Conservation (phyloP, 2,888 invertebrate genomes). For the Alloscopus bannaensis region DNA sequence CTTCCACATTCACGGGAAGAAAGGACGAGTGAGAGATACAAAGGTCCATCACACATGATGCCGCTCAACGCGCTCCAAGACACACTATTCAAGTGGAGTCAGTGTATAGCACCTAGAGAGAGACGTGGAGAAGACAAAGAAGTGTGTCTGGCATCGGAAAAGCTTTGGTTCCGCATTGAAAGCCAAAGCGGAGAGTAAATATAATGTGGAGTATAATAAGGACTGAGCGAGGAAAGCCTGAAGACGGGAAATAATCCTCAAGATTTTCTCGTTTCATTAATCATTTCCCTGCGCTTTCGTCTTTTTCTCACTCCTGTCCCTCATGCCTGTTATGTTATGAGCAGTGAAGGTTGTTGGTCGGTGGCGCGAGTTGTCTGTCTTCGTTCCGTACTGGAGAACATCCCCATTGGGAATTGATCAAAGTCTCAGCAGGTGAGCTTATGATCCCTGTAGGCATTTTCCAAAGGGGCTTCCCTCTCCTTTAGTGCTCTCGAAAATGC, state of each 20-base stretch:
- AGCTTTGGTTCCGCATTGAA: background rate
- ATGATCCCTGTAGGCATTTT: constrained; percentile 41
- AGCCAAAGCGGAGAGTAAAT: constrained; percentile 16
- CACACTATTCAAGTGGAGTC: no score
- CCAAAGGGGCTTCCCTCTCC: background rate
- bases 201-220: constrained; percentile 18
- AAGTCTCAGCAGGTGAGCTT: constrained; percentile 68
- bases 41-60: no score
- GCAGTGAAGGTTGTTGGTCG: constrained; percentile 22
- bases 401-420: constrained; percentile 64
- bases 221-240: constrained; percentile 43
- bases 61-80: no score
- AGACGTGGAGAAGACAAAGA: background rate
- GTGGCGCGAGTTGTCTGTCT: constrained; percentile 46
- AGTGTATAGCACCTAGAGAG: no score
- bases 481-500: background rate
- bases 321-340: constrained; percentile 30
- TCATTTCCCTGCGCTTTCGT: constrained; percentile 64
- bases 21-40: background rate
- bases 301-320: no score
- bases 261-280: constrained; percentile 72
- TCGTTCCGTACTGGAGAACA: constrained; percentile 38
- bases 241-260: constrained; percentile 68
- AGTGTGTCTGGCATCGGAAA: background rate
- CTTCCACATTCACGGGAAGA: background rate